Evolutionary conservation across 64 coral and sea anemone species (phyloP), one percentile per base, ranked within the genome.

Genomic region (Platygyra sinensis): DNA sequence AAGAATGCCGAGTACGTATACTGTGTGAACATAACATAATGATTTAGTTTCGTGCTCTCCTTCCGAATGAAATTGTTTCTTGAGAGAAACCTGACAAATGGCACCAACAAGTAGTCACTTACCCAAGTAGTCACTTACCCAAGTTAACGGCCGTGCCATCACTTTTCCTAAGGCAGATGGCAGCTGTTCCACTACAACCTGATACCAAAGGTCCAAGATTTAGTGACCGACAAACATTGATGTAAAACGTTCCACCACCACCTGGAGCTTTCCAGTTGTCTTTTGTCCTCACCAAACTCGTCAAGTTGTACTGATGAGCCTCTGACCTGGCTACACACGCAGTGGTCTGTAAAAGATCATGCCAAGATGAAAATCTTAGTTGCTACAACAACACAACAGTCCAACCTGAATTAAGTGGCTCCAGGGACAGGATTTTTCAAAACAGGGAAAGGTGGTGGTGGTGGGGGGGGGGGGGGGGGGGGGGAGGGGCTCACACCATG

Each of bases 161-260:
- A 3, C 72, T 22, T 62, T 51, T 76, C 8, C 72, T 76, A 51
- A 90, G 32, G 55, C 95, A 96, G 27, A 84, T 88, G 27, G 95
- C 81, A n/a, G 95, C 84, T 18, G 83, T 91, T 30, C 91, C 95
- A 15, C 31, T 75, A 39, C 95, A 96, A 0, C 79, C 60, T n/a
- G 79, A 67, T 22, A 94, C 80, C 18, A 52, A 36, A 20, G 87
- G 12, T 4, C 67, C 62, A 1, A 93, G 84, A 82, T 96, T 96
- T 2, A 96, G 71, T 20, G 88, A 87, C 6, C 95, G 82, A 51
- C 95, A 96, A 60, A 96, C 89, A 54, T 96, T 96, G 60, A 96
- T 96, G 39, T 94, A 96, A 73, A 87, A 89, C 30, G 52, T 96
- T 36, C 91, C 91, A 15, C 30, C 67, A 17, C 9, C 67, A 29